These are phyloP conservation scores for Drosophila bocqueti DNA, from an alignment of 1,140 invertebrate genomes.

Conservation along the genomic window DNA sequence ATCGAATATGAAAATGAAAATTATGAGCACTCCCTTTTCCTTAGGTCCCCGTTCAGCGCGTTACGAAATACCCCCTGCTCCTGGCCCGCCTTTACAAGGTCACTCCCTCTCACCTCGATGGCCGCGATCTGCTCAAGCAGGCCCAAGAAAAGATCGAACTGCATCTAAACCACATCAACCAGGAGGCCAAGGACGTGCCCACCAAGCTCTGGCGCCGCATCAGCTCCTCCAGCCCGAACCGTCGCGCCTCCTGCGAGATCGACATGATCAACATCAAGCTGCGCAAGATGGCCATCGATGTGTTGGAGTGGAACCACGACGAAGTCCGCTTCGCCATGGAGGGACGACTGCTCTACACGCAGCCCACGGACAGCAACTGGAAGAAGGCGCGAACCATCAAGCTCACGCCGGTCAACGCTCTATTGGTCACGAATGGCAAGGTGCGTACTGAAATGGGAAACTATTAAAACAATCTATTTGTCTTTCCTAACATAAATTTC, in stretches of 20 bases:
- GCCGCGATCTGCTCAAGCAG: conserved; percentile 91
- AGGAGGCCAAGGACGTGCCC: conserved; percentile 95
- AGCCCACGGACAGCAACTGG: conserved; percentile 96
- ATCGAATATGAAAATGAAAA: no score
- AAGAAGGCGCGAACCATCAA: conserved; percentile 94
- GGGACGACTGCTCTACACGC: conserved; percentile 93
- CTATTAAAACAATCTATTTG: no score
- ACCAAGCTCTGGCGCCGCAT: conserved; percentile 96
- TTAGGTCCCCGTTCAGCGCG: conserved; percentile 94
- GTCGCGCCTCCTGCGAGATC: conserved; percentile 90
- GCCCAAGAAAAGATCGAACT: conserved; percentile 97
- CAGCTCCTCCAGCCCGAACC: conserved; percentile 90
- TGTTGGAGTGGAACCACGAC: conserved; percentile 96
- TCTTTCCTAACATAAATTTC: no score
- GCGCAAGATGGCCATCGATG: conserved; percentile 96
- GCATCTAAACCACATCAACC: conserved; percentile 97
- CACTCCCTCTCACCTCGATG: conserved; percentile 92
- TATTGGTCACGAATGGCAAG: conserved; percentile 95
- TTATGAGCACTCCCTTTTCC: not conserved
- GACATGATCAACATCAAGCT: conserved; percentile 95
- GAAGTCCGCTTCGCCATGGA: conserved; percentile 94
- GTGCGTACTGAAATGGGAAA: conserved; percentile 85
- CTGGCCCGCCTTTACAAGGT: conserved; percentile 95
- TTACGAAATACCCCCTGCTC: conserved; percentile 96
- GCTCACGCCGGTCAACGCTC: conserved; percentile 93